Percentiles rank a stretch among this genome's conserved stretches.
phyloP scores from a whole-genome alignment of 2,888 invertebrate genomes.

The Beris morrisii region DNA sequence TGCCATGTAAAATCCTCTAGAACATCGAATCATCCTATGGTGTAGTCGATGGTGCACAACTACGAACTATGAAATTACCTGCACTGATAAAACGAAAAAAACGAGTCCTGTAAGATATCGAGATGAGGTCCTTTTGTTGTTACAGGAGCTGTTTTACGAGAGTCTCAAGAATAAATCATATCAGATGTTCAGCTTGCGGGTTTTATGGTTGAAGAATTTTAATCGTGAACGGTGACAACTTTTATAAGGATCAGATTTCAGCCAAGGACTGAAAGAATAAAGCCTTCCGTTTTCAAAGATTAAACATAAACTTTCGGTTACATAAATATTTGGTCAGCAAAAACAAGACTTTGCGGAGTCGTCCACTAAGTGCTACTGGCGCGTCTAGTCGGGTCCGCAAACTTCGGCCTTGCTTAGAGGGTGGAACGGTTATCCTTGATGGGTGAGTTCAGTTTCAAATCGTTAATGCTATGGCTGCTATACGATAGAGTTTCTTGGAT shows the following conservation, averaged over 20 bases:
- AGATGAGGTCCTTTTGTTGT: slow-evolving; percentile 11
- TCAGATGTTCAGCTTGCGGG: slow-evolving; percentile 1
- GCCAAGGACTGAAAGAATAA: background rate
- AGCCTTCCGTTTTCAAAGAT: slow-evolving; percentile 10
- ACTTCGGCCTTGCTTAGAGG: too few species aligned
- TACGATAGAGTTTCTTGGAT: too few species aligned
- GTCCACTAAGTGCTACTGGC: slow-evolving; percentile 27
- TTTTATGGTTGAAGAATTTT: background rate
- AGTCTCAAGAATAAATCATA: slow-evolving; percentile 1
- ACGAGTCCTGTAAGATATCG: background rate
- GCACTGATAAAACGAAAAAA: background rate
- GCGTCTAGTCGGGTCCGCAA: slow-evolving; percentile 16
- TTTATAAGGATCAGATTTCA: background rate
- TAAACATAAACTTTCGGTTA: slow-evolving; percentile 21
- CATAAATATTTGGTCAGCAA: slow-evolving; percentile 27
- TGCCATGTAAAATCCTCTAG: slow-evolving; percentile 32
- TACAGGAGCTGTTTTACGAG: slow-evolving; percentile 2
- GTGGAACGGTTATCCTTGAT: too few species aligned
- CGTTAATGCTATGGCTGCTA: too few species aligned
- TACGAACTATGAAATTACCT: slow-evolving; percentile 20
- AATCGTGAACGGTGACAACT: background rate
- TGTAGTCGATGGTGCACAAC: slow-evolving; percentile 4
- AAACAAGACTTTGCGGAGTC: slow-evolving; percentile 32
- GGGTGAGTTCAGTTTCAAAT: too few species aligned
- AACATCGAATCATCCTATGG: slow-evolving; percentile 21